These are phyloP conservation scores for Hydrolagus affinis DNA, from an alignment of 2,113 vertebrate genomes.

Conservation along the genomic window DNA sequence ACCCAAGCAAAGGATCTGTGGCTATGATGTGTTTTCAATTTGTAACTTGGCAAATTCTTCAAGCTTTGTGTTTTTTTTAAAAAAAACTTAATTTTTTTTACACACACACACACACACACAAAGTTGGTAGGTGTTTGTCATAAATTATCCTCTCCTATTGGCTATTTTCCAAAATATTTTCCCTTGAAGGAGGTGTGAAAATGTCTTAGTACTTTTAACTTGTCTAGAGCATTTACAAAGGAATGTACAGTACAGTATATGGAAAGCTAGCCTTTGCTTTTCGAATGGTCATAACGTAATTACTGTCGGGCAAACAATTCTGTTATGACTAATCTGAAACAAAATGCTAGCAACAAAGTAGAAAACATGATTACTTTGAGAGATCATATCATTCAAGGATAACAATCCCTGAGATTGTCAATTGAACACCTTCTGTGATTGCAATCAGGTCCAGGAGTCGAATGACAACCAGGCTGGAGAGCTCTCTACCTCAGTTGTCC, in stretches of 20 bases:
- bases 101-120: too few relatives aligned
- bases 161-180: background rate
- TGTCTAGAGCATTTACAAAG: background rate
- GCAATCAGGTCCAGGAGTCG: background rate
- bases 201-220: too few relatives aligned
- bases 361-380: background rate
- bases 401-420: background rate
- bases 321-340: background rate
- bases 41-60: background rate
- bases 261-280: background rate
- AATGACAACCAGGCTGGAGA: background rate
- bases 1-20: background rate
- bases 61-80: background rate
- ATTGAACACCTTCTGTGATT: background rate
- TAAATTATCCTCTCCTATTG: background rate
- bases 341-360: background rate
- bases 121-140: background rate
- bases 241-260: background rate
- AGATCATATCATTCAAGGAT: background rate
- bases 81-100: background rate
- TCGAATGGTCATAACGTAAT: background rate
- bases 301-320: too few relatives aligned
- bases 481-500: background rate
- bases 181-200: background rate
- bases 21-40: background rate